A percentile compares a stretch with the other conserved stretches of the same genome.
phyloP scores from a whole-genome alignment of 2,113 vertebrate species.

The Tachycineta bicolor region DNA sequence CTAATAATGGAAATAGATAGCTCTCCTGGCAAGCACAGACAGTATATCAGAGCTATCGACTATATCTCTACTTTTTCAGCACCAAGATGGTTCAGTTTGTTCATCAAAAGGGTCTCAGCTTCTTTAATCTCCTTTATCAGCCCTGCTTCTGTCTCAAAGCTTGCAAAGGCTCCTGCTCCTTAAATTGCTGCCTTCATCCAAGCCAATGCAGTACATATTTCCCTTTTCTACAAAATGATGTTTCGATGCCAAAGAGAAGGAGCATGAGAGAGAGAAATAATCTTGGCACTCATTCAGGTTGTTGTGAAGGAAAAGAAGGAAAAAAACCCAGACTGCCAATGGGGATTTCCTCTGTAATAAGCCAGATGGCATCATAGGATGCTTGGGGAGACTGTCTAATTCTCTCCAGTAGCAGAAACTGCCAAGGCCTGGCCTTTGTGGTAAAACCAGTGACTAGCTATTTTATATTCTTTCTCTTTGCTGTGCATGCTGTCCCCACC shows the following conservation, averaged over 20 bases:
- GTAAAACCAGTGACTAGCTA: slow-evolving; percentile 35
- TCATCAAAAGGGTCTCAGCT: slow-evolving; percentile 50
- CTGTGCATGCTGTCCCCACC: slow-evolving; percentile 33
- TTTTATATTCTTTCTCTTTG: slow-evolving; percentile 59
- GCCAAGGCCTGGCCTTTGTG: slow-evolving; percentile 58
- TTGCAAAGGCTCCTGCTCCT: slow-evolving; percentile 31
- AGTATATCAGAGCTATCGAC: not conserved
- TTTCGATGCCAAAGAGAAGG: slow-evolving; percentile 11
- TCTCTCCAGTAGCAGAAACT: slow-evolving; percentile 51
- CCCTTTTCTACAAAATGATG: not conserved
- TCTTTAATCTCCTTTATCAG: slow-evolving; percentile 50
- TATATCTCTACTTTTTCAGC: slow-evolving; percentile 7
- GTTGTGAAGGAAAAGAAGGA: slow-evolving; percentile 41
- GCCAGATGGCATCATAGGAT: slow-evolving; percentile 71
- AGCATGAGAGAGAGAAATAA: slow-evolving; percentile 50
- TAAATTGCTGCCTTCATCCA: slow-evolving; percentile 38
- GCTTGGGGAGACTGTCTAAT: slow-evolving; percentile 58
- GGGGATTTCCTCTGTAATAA: slow-evolving; percentile 70
- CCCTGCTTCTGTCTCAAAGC: slow-evolving; percentile 10
- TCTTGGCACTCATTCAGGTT: slow-evolving; percentile 56
- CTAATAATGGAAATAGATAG: slow-evolving; percentile 25
- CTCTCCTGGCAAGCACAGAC: slow-evolving; percentile 19
- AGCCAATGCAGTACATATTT: slow-evolving; percentile 15
- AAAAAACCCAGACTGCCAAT: slow-evolving; percentile 51
- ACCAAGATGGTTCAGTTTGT: slow-evolving; percentile 14